These are phyloP conservation scores for Lepidonotus clava DNA, from an alignment of 2,888 invertebrate genomes.

Conservation along the genomic window DNA sequence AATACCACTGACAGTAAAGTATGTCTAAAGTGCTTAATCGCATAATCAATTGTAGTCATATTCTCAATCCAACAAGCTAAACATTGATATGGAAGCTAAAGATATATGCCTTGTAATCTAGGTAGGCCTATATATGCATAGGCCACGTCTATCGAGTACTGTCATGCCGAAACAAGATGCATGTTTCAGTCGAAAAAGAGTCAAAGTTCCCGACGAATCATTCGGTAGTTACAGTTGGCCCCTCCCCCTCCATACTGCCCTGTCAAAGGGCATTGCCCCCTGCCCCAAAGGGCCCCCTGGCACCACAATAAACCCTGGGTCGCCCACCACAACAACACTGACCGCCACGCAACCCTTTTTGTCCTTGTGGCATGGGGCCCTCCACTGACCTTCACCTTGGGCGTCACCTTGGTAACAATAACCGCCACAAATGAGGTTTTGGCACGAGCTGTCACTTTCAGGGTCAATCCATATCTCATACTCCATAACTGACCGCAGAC, in stretches of 20 bases:
- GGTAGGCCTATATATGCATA: too few species aligned
- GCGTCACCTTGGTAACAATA: not conserved
- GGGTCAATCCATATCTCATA: not conserved
- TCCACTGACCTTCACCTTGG: not conserved
- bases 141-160: too few species aligned
- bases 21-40: too few species aligned
- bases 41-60: too few species aligned
- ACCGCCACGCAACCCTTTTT: constrained; percentile 12
- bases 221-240: too few species aligned
- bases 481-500: not conserved
- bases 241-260: not conserved
- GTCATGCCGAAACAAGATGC: too few species aligned
- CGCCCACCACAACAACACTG: not conserved
- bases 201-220: too few species aligned
- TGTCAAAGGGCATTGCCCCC: not conserved
- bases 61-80: too few species aligned
- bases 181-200: too few species aligned
- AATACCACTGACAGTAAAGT: too few species aligned
- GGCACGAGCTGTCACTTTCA: not conserved
- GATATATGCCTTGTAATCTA: too few species aligned
- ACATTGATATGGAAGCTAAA: too few species aligned
- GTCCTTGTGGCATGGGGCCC: constrained; percentile 6
- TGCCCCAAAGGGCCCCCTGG: not conserved
- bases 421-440: not conserved
- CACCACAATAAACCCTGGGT: not conserved